Conservation (phyloP, 30 jellyfish, hydroid and myxozoan genomes). For the Phacellophora camtschatica region DNA sequence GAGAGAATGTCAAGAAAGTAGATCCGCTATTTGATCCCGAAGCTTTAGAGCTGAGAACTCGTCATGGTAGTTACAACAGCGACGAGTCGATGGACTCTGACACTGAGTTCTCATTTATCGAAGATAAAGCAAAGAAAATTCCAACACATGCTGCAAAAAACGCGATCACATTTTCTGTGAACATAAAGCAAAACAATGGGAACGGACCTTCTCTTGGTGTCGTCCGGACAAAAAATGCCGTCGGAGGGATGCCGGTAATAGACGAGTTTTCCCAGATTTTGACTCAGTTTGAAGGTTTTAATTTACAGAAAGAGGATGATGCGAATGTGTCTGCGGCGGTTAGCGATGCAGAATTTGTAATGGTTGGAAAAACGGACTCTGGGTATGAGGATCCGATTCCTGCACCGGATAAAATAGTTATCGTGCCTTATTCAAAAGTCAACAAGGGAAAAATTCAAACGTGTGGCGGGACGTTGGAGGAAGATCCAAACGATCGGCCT, state of each 20-base stretch:
- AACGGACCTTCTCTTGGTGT: not conserved
- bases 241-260: conserved; percentile 42
- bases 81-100: conserved; percentile 82
- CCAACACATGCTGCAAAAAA: conserved; percentile 16
- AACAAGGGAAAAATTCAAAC: not conserved
- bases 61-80: conserved; percentile 48
- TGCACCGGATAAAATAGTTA: conserved; percentile 16
- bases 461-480: conserved; percentile 4
- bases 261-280: conserved; percentile 50
- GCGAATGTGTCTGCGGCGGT: not conserved
- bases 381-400: conserved; percentile 61
- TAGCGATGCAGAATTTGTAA: conserved; percentile 10
- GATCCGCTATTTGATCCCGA: conserved; percentile 42
- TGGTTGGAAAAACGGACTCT: conserved; percentile 23
- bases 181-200: not conserved
- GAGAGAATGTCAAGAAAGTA: not conserved
- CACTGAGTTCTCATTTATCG: conserved; percentile 72
- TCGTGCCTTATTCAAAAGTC: conserved; percentile 51
- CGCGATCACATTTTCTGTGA: conserved; percentile 40
- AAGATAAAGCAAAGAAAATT: conserved; percentile 38
- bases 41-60: not conserved
- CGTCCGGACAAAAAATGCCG: conserved; percentile 14
- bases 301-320: not conserved
- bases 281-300: conserved; percentile 34
- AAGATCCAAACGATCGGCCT: not conserved